Conservation (phyloP, 2,113 vertebrate species). For the Aphelocoma coerulescens region DNA sequence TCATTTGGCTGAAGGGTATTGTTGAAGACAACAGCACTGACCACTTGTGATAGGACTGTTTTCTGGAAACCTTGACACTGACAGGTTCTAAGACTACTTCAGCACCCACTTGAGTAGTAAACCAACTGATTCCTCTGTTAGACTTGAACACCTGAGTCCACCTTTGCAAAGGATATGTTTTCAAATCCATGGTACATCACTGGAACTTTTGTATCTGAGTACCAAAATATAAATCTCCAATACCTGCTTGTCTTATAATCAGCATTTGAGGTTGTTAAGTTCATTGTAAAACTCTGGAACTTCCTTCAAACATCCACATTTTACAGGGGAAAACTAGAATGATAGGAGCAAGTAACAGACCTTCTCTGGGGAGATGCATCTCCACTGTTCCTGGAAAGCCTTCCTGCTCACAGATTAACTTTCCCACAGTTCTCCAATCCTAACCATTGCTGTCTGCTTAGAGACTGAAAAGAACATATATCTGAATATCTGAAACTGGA, state of each 20-base stretch:
- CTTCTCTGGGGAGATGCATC: not conserved
- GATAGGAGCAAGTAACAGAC: not conserved
- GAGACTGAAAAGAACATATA: not conserved
- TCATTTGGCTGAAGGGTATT: not conserved
- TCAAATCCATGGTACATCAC: not conserved
- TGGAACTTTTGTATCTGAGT: not conserved
- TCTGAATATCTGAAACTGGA: not conserved
- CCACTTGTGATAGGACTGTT: not conserved
- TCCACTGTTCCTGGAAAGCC: not conserved
- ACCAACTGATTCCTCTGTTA: not conserved
- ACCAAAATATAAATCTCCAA: not conserved
- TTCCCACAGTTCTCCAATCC: not conserved
- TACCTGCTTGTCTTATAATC: not conserved
- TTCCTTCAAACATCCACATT: not conserved
- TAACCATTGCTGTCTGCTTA: not conserved
- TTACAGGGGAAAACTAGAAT: not conserved
- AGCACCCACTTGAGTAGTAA: not conserved
- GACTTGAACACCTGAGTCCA: not conserved
- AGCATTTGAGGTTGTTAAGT: not conserved
- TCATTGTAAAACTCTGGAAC: rapidly evolving
- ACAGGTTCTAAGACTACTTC: not conserved
- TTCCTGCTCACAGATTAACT: not conserved
- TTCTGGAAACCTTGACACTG: not conserved
- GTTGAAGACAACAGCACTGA: not conserved
- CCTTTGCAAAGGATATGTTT: not conserved